These are phyloP conservation scores for Unio delphinus DNA, from an alignment of 2,888 invertebrate species.

Conservation along the genomic window DNA sequence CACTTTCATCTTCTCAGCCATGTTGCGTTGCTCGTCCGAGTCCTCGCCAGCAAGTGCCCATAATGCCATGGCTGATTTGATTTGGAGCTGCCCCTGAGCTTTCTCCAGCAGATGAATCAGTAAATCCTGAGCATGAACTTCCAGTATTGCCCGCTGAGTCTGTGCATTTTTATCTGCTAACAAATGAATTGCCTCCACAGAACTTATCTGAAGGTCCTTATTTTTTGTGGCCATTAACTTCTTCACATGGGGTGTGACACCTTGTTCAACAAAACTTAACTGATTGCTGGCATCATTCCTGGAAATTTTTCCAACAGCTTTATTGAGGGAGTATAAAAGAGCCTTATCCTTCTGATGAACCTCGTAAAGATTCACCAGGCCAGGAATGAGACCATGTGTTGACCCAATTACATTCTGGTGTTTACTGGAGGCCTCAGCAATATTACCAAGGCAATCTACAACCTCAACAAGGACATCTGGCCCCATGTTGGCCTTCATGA, in stretches of 20 bases:
- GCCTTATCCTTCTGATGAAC: constrained; percentile 47
- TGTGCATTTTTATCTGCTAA: constrained; percentile 62
- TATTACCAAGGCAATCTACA: constrained; percentile 59
- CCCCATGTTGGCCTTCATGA: constrained; percentile 54
- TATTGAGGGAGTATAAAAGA: constrained; percentile 59
- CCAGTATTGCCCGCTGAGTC: constrained; percentile 59
- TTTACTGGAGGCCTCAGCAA: constrained; percentile 49
- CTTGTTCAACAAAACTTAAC: constrained; percentile 58
- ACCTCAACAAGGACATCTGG: constrained; percentile 60
- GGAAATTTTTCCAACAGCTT: constrained; percentile 54
- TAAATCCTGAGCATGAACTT: constrained; percentile 59
- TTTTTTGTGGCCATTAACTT: constrained; percentile 53
- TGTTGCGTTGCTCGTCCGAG: constrained; percentile 59
- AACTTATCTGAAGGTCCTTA: constrained; percentile 64
- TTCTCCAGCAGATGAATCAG: constrained; percentile 65
- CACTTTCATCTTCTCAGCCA: constrained; percentile 67
- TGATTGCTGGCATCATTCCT: constrained; percentile 57
- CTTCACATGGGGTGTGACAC: constrained; percentile 60
- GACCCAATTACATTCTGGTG: constrained; percentile 55
- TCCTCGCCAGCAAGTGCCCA: constrained; percentile 69
- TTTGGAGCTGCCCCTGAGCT: constrained; percentile 55
- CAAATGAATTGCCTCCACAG: constrained; percentile 64
- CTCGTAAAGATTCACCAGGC: constrained; percentile 56
- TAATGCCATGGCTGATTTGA: constrained; percentile 66
- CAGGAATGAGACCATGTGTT: constrained; percentile 69